Evolutionary conservation across 2,113 vertebrate species (phyloP), one percentile per base, ranked within the genome.

Genomic region (Poeciliopsis turrubarensis): DNA sequence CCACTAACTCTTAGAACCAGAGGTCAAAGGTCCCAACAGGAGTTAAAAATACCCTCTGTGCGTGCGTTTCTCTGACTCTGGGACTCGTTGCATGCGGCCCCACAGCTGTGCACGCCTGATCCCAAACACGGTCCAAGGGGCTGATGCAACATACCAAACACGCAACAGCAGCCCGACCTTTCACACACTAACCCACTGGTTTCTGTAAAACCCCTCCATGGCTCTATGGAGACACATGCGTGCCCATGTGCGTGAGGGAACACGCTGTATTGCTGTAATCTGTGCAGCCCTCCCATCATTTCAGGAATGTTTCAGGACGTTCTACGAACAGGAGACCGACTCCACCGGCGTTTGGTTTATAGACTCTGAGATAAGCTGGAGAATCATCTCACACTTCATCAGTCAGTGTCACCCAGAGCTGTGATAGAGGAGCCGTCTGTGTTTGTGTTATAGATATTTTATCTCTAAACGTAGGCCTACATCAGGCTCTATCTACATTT

Each of bases 111-210:
- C 25, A 6, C 44, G 66, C 78, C 78, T 73, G 54, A 74, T 77
- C 54, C 41, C 10, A 47, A 69, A 72, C 72, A 77, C 29, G 70
- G 39, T 27, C 3, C 3, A n/a, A 9, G 67, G 64, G 61, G 61
- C 83, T 85, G 84, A 89, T 75, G 83, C 78, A 91, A 81, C 73
- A 76, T 31, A 72, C 71, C 66, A 76, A 67, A 41, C 87, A 80
- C 68, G 78, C 90, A 91, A 88, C 75, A 69, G 60, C 68, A 39
- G 27, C 41, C 60, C 88, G 77, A 94, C 89, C 92, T 91, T 92
- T 94, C 88, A 89, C 92, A 92, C 86, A 93, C 85, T 92, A 87
- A 93, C 87, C 89, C 81, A 89, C 44, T 87, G 72, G 32, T 61
- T 86, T 79, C 77, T 44, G 32, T 41, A 41, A 85, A 79, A 71